phyloP scores from a whole-genome alignment of 2,888 invertebrate species.

The Philaethria dido region DNA sequence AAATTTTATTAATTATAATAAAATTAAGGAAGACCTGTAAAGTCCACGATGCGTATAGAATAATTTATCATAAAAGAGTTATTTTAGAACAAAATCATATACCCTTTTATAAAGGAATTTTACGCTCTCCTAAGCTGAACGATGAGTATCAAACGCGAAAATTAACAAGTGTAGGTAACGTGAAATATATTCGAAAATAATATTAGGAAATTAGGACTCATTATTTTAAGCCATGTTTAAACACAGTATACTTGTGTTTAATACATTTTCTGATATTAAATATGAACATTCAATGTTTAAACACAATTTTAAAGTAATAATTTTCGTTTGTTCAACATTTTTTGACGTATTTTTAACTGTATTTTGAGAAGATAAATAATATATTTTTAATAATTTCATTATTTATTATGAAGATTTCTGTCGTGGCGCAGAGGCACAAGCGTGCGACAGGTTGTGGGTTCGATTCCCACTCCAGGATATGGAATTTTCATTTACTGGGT shows the following conservation, averaged over 20 bases:
- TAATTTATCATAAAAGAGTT: constrained; percentile 27
- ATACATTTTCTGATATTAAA: no score
- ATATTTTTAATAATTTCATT: no score
- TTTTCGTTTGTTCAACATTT: no score
- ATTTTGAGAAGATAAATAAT: no score
- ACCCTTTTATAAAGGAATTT: constrained; percentile 39
- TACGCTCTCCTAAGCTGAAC: constrained; percentile 34
- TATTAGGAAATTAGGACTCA: background rate
- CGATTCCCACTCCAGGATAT: no score
- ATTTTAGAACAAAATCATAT: constrained; percentile 35
- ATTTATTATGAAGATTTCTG: no score
- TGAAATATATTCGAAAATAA: background rate
- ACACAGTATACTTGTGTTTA: background rate
- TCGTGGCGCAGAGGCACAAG: no score
- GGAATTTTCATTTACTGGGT: no score
- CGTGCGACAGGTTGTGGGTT: no score
- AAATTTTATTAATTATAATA: background rate
- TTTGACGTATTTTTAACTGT: no score
- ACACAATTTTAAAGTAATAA: no score
- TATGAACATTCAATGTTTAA: no score
- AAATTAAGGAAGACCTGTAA: constrained; percentile 5
- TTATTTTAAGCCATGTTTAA: background rate
- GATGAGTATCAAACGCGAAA: constrained; percentile 22
- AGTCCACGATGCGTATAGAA: constrained; percentile 6
- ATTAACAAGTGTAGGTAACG: constrained; percentile 11